Conservation (phyloP, 2,797 vertebrate species). For the Eptatretus atami region DNA sequence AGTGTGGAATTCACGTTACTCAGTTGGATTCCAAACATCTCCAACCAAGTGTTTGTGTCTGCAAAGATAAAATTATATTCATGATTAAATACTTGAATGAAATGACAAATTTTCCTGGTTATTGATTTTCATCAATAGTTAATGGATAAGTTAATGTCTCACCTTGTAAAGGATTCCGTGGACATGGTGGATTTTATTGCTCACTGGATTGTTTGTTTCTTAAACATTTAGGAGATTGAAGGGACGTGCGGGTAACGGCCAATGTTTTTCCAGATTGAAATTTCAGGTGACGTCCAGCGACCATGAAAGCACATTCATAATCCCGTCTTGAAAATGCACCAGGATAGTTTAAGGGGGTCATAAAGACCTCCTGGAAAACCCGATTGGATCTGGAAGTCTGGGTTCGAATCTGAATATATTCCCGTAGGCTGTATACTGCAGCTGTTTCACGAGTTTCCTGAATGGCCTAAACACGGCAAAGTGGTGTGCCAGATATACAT, state of each 20-base stretch:
- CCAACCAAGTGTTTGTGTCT: constrained; percentile 98
- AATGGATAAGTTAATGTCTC: constrained; percentile 12
- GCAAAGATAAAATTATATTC: constrained; percentile 11
- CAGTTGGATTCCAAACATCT: constrained; percentile 96
- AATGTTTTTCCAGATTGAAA: constrained; percentile 51
- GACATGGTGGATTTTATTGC: constrained; percentile 78
- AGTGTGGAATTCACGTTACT: constrained; percentile 94
- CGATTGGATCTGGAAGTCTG: constrained; percentile 78
- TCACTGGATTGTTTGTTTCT: constrained; percentile 90
- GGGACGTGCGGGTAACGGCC: constrained; percentile 52
- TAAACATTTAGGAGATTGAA: constrained; percentile 95
- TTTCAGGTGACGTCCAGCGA: constrained; percentile 71
- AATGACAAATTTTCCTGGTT: no score
- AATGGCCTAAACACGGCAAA: constrained; percentile 85
- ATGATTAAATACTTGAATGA: no score
- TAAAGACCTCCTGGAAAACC: constrained; percentile 90
- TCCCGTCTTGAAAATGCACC: constrained; percentile 75
- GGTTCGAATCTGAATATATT: constrained; percentile 84
- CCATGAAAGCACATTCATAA: constrained; percentile 82
- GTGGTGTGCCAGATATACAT: constrained; percentile 69
- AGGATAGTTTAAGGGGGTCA: constrained; percentile 68
- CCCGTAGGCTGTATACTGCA: constrained; percentile 88
- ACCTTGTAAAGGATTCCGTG: constrained; percentile 84
- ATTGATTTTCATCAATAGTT: no score
- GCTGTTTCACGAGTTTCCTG: constrained; percentile 71